Evolutionary conservation across 2,888 invertebrate genomes (phyloP).

Genomic region (Drosophila melanosoma): DNA sequence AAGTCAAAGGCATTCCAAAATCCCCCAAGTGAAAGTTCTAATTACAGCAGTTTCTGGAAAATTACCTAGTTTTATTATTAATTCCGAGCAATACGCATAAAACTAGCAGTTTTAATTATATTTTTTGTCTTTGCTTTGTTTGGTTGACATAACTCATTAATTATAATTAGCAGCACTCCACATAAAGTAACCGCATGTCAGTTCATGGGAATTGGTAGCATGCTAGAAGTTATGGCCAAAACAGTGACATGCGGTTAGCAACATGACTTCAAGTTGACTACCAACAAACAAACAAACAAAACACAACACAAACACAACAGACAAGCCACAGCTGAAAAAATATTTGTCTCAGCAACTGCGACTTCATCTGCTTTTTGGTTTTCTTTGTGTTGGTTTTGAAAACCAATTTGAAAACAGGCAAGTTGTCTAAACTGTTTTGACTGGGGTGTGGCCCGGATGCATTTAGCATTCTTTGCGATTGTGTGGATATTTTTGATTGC

Average conservation of each 20-base stretch:
- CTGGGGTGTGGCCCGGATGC: conserved; percentile 12
- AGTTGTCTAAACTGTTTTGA: conserved; percentile 19
- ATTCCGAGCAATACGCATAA: neutral
- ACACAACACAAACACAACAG: conserved; percentile 21
- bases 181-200: conserved; percentile 30
- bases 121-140: conserved; percentile 33
- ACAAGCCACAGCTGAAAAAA: conserved; percentile 11
- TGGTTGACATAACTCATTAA: conserved; percentile 68
- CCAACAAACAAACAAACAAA: conserved; percentile 24
- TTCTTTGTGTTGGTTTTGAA: conserved; percentile 22
- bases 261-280: neutral
- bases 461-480: conserved; percentile 23
- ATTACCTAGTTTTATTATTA: neutral
- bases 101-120: conserved; percentile 3
- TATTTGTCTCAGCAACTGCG: conserved; percentile 22
- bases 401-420: conserved; percentile 40
- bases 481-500: conserved; percentile 7
- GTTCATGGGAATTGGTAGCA: conserved; percentile 8
- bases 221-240: neutral
- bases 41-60: neutral
- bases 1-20: neutral
- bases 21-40: neutral
- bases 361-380: conserved; percentile 4
- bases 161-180: conserved; percentile 68
- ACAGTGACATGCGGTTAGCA: conserved; percentile 36